Evolutionary conservation across 2,797 vertebrate genomes (phyloP), one percentile per base, ranked within the genome.

Genomic region (Typhlichthys subterraneus): DNA sequence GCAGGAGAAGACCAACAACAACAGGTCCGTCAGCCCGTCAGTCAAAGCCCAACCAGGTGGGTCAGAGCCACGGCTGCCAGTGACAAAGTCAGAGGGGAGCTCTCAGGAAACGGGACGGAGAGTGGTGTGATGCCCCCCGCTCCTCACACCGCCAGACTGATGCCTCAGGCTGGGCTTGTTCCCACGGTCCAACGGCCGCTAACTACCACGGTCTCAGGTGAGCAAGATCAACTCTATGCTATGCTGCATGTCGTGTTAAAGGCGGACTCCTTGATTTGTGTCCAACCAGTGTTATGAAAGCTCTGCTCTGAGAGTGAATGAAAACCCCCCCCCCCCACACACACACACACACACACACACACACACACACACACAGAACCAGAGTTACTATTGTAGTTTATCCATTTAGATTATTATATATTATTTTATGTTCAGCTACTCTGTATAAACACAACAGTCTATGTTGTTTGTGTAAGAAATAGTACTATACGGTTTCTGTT

Each of bases 121-220:
- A 61, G 52, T 53, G 11, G 73, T 3, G 10, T 19, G 17, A 17
- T 45, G 13, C 52, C 61, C 13, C 4, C 3, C 23, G 0, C 23
- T 23, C 23, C 23, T 23, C 23, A 52, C 0, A 65, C 45, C 51
- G 6, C 71, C 2, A 19, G 73, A 31, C 57, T 0, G 29, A 53
- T 77, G 15, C 13, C 75, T 52, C 55, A 14, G 19, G 59, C 56
- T 8, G 59, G 17, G 1, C 9, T 6, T 4, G 62, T 8, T n/a
- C 9, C 64, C 4, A 42, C 12, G 0, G 11, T 19, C 65, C 4
- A 1, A 11, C 42, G 61, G 29, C n/a, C 23, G 5, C 23, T 23
- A 3, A 14, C 71, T 50, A n/a, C 48, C 14, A 57, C 72, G 49
- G n/a, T 67, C 19, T 48, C 81, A 84, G 84, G 88, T 89, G 80